A percentile compares a stretch with the other conserved stretches of the same genome.
phyloP scores from a whole-genome alignment of 2,113 vertebrate genomes.

The Saiga tatarica region DNA sequence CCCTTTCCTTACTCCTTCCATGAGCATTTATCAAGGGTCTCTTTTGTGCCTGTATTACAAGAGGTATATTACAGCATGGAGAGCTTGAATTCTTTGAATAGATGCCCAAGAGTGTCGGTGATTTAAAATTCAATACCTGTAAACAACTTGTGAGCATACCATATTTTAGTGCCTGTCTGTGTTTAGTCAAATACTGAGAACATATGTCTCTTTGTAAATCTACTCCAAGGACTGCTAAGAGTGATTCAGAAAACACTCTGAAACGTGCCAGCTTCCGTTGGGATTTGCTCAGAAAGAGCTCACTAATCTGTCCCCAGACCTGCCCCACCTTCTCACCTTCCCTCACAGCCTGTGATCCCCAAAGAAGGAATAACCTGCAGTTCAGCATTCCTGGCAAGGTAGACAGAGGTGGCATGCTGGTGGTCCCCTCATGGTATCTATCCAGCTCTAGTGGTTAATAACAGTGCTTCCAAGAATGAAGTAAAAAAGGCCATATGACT shows the following conservation, averaged over 20 bases:
- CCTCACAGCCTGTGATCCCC: background rate
- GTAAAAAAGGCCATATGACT: slow-evolving; percentile 18
- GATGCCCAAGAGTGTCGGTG: slow-evolving; percentile 1
- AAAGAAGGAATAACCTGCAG: background rate
- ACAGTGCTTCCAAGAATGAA: slow-evolving; percentile 35
- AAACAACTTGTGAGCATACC: slow-evolving; percentile 29
- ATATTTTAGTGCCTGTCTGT: slow-evolving; percentile 62
- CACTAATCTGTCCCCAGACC: background rate
- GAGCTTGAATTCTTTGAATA: slow-evolving; percentile 36
- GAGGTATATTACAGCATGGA: background rate
- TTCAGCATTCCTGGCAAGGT: background rate
- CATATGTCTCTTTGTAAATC: slow-evolving; percentile 71
- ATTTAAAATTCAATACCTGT: slow-evolving; percentile 64
- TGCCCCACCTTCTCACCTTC: background rate
- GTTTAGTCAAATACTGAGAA: slow-evolving; percentile 66
- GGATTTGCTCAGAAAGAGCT: background rate
- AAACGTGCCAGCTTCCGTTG: slow-evolving; percentile 27
- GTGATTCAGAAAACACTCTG: slow-evolving; percentile 60
- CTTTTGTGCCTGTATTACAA: background rate
- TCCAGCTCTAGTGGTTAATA: background rate
- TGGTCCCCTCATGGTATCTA: background rate
- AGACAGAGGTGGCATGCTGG: background rate
- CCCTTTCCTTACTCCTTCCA: background rate
- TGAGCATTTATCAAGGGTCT: background rate
- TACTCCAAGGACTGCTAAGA: slow-evolving; percentile 38